Conservation (phyloP, 2,113 vertebrate genomes). For the Caretta caretta region DNA sequence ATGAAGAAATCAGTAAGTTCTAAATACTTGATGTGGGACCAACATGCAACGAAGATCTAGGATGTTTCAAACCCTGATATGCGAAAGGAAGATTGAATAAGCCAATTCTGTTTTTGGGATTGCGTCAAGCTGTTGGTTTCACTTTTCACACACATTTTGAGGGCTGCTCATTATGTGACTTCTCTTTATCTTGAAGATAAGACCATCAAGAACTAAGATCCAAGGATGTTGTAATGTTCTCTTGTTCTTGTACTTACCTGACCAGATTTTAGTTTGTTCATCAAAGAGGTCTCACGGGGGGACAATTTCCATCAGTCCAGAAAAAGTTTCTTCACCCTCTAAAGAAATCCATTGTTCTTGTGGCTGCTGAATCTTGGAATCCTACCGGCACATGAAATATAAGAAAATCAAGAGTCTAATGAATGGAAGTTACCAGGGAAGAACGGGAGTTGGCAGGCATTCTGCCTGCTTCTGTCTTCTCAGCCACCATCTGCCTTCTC, state of each 20-base stretch:
- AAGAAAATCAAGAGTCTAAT: not conserved
- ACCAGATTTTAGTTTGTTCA: not conserved
- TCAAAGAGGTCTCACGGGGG: not conserved
- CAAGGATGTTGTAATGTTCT: not conserved
- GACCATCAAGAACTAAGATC: accelerated
- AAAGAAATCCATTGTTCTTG: not conserved
- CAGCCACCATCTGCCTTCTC: not conserved
- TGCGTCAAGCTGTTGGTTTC: not conserved
- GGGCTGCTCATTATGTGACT: not conserved
- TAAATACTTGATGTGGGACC: accelerated
- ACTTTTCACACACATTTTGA: not conserved
- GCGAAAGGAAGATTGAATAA: not conserved
- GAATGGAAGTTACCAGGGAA: not conserved
- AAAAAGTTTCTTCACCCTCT: not conserved
- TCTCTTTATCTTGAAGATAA: not conserved
- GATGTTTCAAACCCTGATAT: not conserved
- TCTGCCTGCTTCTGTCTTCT: not conserved
- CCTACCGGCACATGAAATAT: not conserved
- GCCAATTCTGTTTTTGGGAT: not conserved
- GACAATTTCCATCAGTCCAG: not conserved
- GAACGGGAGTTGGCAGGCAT: not conserved
- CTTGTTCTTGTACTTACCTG: not conserved
- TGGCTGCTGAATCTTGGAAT: not conserved
- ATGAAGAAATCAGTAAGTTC: not conserved
- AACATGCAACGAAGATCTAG: not conserved